Conservation (phyloP, 2,113 vertebrate genomes). For the Coreoperca whiteheadi region DNA sequence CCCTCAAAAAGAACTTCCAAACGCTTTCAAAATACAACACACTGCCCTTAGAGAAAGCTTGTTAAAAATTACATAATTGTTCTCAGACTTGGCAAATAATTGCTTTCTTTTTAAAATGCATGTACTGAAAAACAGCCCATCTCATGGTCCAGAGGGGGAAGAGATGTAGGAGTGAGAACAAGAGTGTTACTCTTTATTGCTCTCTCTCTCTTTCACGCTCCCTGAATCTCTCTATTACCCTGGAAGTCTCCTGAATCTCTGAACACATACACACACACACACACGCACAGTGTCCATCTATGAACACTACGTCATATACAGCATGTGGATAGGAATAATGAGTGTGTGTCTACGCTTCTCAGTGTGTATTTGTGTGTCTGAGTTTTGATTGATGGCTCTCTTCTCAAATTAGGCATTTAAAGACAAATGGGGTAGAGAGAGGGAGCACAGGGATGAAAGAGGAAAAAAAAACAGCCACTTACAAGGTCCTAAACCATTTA, state of each 20-base stretch:
- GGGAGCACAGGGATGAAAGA: constrained; percentile 26
- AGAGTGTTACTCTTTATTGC: constrained; percentile 63
- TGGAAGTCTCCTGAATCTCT: constrained; percentile 54
- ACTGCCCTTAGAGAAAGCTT: constrained; percentile 17
- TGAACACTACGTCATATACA: constrained; percentile 19
- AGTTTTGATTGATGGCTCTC: constrained; percentile 72
- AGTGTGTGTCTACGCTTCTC: constrained; percentile 6
- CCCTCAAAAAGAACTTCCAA: not conserved
- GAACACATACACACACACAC: constrained; percentile 10
- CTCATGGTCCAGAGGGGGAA: constrained; percentile 52
- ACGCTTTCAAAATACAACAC: constrained; percentile 29
- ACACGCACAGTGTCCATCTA: constrained; percentile 37
- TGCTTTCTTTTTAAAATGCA: constrained; percentile 42
- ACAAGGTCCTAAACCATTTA: constrained; percentile 72
- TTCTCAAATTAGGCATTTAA: constrained; percentile 62
- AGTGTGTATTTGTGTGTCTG: constrained; percentile 33
- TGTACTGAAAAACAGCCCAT: constrained; percentile 43
- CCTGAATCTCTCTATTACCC: constrained; percentile 63
- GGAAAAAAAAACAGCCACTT: constrained; percentile 56
- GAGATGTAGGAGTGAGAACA: constrained; percentile 56
- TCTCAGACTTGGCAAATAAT: constrained; percentile 42
- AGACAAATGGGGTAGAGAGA: constrained; percentile 56
- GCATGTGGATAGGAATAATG: constrained; percentile 40
- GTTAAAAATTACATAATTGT: constrained; percentile 55
- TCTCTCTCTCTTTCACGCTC: constrained; percentile 76